Base-by-base conservation (phyloP, 2,888 invertebrate genomes). In the Drosophila melanocephala region DNA sequence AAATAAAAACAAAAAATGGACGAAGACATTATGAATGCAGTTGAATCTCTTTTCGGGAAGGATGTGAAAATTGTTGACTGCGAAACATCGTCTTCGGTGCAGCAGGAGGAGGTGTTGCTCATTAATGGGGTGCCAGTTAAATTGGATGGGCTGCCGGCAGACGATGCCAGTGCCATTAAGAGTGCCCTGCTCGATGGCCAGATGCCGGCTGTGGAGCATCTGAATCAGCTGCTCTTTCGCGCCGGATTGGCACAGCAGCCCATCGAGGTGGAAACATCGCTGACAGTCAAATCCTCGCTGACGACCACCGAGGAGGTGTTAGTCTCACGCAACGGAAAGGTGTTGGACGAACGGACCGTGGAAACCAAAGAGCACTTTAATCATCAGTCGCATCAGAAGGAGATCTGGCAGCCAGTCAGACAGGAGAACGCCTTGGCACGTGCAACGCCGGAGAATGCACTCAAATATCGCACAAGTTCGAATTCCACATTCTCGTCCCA, bases 11-110 rank as follows among this genome's bases (percentile, higher is more conserved):
- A 55, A 30, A 71, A 75, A 80, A 88, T 96, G 95, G 96, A 96
- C 93, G 96, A 96, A 92, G 96, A 96, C 93, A 96, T 96, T 82
- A 95, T 96, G 91, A 96, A 96, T 89, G 96, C 96, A 74, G 96
- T 96, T 72, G 96, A 96, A 93, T 95, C 96, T 78, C 95, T 96
- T 81, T 95, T 96, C 77, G 96, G 96, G 72, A 96, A 96, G 81
- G 96, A 96, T 74, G 95, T 95, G 35, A 95, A 95, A 93, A 95
- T 96, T 75, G 95, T 96, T 70, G 96, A 96, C 92, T 96, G 96
- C 92, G 96, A 96, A 92, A 96, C 96, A 87, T 95, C 95, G 77
- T 96, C 96, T n/a, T 95, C 95, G 66, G 95, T 96, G 65, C 95
- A 95, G 70, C 96, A 96, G 91, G 96, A 96, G 91, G 96, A 96